These are phyloP conservation scores for Alexandromys fortis DNA, from an alignment of 2,113 vertebrate species.

Conservation along the genomic window DNA sequence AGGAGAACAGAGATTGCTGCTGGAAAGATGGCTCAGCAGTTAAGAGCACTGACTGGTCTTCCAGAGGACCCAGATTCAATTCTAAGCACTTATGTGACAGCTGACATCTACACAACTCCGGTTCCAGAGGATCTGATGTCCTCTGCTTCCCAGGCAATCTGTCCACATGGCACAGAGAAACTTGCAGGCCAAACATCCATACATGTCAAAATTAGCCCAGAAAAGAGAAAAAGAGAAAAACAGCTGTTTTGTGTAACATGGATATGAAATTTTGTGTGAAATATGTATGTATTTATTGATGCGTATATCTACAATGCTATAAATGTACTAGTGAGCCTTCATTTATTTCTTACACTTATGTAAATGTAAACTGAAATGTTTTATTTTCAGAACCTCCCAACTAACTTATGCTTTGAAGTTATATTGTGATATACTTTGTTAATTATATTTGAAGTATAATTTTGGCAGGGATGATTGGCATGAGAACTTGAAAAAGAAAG, in stretches of 20 bases:
- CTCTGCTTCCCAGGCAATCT: neutral
- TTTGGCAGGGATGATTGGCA: neutral
- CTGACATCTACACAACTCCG: too few relatives aligned
- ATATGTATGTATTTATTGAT: neutral
- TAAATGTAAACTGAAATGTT: neutral
- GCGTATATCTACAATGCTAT: neutral
- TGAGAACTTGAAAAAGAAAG: neutral
- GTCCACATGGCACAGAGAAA: neutral
- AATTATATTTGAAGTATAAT: neutral
- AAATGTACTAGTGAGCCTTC: neutral
- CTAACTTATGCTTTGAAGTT: neutral
- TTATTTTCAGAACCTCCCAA: neutral
- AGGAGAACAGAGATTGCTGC: neutral
- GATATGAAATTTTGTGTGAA: neutral
- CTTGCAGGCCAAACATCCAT: neutral
- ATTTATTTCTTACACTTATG: neutral
- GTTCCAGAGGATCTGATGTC: neutral
- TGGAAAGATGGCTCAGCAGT: neutral
- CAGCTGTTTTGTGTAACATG: neutral
- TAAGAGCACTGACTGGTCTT: too few relatives aligned
- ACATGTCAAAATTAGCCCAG: neutral
- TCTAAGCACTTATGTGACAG: neutral
- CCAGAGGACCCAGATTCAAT: neutral
- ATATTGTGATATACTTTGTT: too few relatives aligned
- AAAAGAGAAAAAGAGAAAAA: neutral